Percentiles rank a stretch among this genome's conserved stretches.
Conservation (phyloP, 1,140 invertebrate species). For the Scaptomyza pallida region DNA sequence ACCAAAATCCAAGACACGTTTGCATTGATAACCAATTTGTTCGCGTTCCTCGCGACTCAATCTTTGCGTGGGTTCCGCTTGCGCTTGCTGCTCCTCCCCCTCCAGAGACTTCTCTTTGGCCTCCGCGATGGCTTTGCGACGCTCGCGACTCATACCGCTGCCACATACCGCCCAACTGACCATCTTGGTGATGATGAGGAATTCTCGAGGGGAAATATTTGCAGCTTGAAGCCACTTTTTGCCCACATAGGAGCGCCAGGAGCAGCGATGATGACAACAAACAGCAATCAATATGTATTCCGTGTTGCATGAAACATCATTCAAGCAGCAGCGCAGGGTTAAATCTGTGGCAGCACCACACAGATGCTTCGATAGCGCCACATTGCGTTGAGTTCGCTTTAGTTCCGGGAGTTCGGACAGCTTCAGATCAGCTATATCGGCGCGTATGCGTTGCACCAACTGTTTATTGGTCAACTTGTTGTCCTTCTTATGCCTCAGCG, state of each 20-base stretch:
- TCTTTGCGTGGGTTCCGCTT: conserved; percentile 58
- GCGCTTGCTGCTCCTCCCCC: conserved; percentile 32
- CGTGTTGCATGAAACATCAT: conserved; percentile 78
- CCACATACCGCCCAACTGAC: conserved; percentile 94
- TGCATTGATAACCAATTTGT: conserved; percentile 89
- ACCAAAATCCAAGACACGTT: conserved; percentile 90
- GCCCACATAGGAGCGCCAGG: conserved; percentile 89
- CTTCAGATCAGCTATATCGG: conserved; percentile 90
- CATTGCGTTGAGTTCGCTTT: conserved; percentile 84
- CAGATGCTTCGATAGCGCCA: conserved; percentile 93
- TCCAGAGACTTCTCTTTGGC: conserved; percentile 40
- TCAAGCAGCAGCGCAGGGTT: conserved; percentile 87
- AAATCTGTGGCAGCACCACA: conserved; percentile 93
- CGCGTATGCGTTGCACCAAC: conserved; percentile 87
- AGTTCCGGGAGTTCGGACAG: conserved; percentile 86
- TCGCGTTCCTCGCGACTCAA: conserved; percentile 85
- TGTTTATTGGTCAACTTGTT: conserved; percentile 87
- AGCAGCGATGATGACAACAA: conserved; percentile 94
- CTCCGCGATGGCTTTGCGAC: conserved; percentile 77
- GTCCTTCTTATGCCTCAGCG: conserved; percentile 92
- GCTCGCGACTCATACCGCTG: conserved; percentile 85
- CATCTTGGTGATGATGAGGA: conserved; percentile 90
- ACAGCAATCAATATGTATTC: conserved; percentile 90
- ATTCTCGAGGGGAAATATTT: conserved; percentile 87
- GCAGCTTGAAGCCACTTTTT: conserved; percentile 85